Evolutionary conservation across 2,113 vertebrate genomes (phyloP).

Genomic region (Nothocercus nigrocapillus): DNA sequence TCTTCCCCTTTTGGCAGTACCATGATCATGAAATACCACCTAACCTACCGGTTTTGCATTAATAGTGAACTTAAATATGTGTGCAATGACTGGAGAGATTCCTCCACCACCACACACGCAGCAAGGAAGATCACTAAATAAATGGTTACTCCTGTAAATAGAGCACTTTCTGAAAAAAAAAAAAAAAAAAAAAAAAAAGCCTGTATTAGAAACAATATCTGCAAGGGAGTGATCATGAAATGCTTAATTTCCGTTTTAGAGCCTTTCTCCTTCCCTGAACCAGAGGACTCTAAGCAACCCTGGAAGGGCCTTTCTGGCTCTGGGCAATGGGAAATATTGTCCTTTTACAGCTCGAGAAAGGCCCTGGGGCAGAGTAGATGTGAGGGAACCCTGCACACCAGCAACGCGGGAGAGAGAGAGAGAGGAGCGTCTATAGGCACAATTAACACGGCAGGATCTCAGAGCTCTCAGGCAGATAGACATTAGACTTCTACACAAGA

Average conservation of each 20-base stretch:
- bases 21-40: neutral
- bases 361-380: too few species aligned
- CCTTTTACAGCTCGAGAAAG: neutral
- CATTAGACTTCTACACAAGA: neutral
- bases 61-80: neutral
- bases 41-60: neutral
- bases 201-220: neutral
- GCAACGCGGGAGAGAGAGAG: neutral
- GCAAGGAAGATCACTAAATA: neutral
- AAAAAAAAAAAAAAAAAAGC: neutral
- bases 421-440: neutral
- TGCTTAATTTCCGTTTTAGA: neutral
- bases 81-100: neutral
- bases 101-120: neutral
- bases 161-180: neutral
- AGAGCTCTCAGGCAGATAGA: neutral
- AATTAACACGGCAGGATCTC: neutral
- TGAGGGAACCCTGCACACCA: neutral
- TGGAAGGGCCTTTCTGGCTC: neutral
- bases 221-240: neutral
- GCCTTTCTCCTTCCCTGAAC: neutral
- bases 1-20: neutral
- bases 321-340: neutral
- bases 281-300: neutral
- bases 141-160: neutral